Evolutionary conservation across 2,888 invertebrate genomes (phyloP).

Genomic region (Tipula lateralis): DNA sequence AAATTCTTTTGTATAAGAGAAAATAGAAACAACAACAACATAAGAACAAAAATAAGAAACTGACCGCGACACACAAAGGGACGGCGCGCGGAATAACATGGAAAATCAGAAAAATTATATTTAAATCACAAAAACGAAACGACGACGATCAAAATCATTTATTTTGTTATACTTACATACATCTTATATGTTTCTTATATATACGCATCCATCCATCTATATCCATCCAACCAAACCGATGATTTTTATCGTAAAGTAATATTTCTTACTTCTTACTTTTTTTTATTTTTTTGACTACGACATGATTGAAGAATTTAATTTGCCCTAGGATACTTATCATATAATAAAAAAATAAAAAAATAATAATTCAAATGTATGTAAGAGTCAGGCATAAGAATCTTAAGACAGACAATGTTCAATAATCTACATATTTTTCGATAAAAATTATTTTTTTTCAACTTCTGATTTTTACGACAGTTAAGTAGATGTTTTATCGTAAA

Average conservation of each 20-base stretch:
- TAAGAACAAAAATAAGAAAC: background rate
- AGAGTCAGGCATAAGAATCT: background rate
- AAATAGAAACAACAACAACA: no score
- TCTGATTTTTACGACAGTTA: background rate
- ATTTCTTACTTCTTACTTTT: background rate
- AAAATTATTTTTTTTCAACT: background rate
- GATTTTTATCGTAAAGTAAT: slow-evolving; percentile 11
- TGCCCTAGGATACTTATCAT: slow-evolving; percentile 26
- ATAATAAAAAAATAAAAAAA: background rate
- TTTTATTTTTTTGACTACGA: background rate
- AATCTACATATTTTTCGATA: background rate
- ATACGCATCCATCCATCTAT: slow-evolving; percentile 1
- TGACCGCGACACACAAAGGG: slow-evolving; percentile 24
- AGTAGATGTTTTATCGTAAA: background rate
- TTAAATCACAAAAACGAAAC: slow-evolving; percentile 2
- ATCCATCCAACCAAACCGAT: background rate
- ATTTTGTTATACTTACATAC: background rate
- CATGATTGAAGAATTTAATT: slow-evolving; percentile 27
- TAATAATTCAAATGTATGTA: background rate
- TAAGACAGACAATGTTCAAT: slow-evolving; percentile 8
- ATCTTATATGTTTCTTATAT: background rate
- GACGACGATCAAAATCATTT: slow-evolving; percentile 19
- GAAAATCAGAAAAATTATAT: slow-evolving; percentile 11
- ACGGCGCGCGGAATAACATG: background rate
- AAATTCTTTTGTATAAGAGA: background rate